A percentile compares a stretch with the other conserved stretches of the same genome.
These are phyloP conservation scores for Montifringilla adamsi DNA, from an alignment of 2,113 vertebrate species.

Conservation along the genomic window DNA sequence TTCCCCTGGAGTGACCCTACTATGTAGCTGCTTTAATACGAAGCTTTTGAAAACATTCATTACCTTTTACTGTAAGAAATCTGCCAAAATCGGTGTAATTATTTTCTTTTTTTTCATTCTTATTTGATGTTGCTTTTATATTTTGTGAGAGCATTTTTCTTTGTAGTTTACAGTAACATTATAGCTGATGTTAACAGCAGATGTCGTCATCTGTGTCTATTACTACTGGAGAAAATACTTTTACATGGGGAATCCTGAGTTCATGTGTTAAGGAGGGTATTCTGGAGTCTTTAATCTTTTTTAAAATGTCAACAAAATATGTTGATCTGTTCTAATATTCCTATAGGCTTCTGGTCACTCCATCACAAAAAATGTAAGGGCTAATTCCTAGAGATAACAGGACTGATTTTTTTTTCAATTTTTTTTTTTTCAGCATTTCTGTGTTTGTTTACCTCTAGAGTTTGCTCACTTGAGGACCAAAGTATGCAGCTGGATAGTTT, in stretches of 20 bases:
- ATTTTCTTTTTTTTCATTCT: not conserved
- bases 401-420: not conserved
- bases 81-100: not conserved
- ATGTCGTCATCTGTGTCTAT: not conserved
- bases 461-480: not conserved
- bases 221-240: not conserved
- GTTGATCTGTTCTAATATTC: not conserved
- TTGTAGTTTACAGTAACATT: not conserved
- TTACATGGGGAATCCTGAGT: not conserved
- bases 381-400: not conserved
- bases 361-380: not conserved
- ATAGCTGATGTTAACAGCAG: not conserved
- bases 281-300: not conserved
- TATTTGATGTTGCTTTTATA: not conserved
- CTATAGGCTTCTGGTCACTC: not conserved
- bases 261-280: not conserved
- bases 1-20: not conserved
- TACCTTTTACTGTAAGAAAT: not conserved
- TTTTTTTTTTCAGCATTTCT: not conserved
- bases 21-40: not conserved
- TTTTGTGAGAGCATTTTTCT: not conserved
- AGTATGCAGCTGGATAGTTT: not conserved
- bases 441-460: not conserved
- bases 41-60: not conserved
- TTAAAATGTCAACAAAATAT: not conserved